These are phyloP conservation scores for Brachyptera risi DNA, from an alignment of 2,888 invertebrate species.

Conservation along the genomic window DNA sequence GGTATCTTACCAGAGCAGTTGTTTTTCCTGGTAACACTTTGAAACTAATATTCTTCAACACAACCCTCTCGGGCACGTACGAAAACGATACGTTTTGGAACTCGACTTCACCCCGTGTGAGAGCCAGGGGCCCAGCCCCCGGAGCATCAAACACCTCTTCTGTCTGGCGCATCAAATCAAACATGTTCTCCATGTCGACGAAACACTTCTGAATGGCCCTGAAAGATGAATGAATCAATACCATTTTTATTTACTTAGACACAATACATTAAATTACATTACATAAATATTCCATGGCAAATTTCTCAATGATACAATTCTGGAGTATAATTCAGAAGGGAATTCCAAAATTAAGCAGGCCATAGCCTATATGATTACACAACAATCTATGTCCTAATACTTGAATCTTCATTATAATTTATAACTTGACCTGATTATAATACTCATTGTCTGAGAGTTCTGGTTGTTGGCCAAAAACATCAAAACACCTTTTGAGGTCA, in stretches of 20 bases:
- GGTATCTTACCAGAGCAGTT: conserved; percentile 64
- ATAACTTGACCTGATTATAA: too few species aligned
- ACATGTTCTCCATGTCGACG: conserved; percentile 99
- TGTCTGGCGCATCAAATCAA: conserved; percentile 83
- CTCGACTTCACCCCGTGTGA: conserved; percentile 70
- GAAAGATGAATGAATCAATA: too few species aligned
- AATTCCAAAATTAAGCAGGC: too few species aligned
- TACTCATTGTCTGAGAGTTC: too few species aligned
- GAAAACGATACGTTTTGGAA: conserved; percentile 88
- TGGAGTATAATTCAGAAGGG: too few species aligned
- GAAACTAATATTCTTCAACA: conserved; percentile 75
- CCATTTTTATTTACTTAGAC: too few species aligned
- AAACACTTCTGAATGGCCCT: conserved; percentile 97
- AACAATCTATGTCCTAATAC: too few species aligned
- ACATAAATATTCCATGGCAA: too few species aligned
- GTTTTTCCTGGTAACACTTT: conserved; percentile 79
- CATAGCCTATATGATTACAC: too few species aligned
- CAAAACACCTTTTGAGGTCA: conserved; percentile 9
- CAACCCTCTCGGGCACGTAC: conserved; percentile 73
- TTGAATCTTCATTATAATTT: conserved; percentile 32
- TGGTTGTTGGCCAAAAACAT: conserved; percentile 23
- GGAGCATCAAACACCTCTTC: conserved; percentile 82
- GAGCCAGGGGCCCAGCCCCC: conserved; percentile 66
- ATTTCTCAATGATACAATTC: too few species aligned
- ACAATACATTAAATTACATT: too few species aligned